Conservation (phyloP, 2,797 vertebrate species). For the Gouania willdenowi region DNA sequence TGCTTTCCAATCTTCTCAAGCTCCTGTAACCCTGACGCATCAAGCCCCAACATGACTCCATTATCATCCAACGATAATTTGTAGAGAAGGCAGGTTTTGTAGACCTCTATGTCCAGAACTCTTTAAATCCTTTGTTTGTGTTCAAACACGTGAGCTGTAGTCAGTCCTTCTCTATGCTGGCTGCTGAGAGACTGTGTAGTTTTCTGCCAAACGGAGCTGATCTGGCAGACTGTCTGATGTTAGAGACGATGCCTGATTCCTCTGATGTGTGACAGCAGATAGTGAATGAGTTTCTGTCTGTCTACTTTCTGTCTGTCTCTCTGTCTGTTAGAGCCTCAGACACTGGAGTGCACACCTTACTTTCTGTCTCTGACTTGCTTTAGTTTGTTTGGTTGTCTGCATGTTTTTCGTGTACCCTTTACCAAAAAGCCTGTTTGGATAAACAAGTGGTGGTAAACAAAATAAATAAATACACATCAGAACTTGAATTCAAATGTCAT, state of each 20-base stretch:
- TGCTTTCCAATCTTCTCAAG: constrained; percentile 39
- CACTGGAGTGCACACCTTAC: background rate
- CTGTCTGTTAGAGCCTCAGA: constrained; percentile 8
- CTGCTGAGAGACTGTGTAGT: constrained; percentile 51
- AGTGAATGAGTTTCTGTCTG: constrained; percentile 26
- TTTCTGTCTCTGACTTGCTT: constrained; percentile 1
- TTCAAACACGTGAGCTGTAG: constrained; percentile 60
- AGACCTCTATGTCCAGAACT: constrained; percentile 51
- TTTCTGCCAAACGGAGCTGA: constrained; percentile 43
- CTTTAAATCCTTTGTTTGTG: constrained; percentile 67
- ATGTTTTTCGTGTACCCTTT: too few relatives aligned
- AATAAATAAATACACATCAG: too few relatives aligned
- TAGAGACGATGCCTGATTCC: constrained; percentile 34
- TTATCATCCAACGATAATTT: constrained; percentile 49
- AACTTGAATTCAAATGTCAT: too few relatives aligned
- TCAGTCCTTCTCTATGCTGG: constrained; percentile 43
- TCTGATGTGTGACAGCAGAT: constrained; percentile 30
- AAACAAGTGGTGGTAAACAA: too few relatives aligned
- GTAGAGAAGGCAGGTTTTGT: constrained; percentile 37
- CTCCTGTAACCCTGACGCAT: constrained; percentile 20
- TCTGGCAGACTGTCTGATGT: constrained; percentile 49
- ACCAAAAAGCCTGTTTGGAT: too few relatives aligned
- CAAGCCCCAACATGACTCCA: constrained; percentile 30
- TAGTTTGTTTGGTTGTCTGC: constrained; percentile 11
- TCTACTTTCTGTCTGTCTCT: constrained; percentile 14